phyloP scores from a whole-genome alignment of 1,140 invertebrate genomes.

The Conus ventricosus region DNA sequence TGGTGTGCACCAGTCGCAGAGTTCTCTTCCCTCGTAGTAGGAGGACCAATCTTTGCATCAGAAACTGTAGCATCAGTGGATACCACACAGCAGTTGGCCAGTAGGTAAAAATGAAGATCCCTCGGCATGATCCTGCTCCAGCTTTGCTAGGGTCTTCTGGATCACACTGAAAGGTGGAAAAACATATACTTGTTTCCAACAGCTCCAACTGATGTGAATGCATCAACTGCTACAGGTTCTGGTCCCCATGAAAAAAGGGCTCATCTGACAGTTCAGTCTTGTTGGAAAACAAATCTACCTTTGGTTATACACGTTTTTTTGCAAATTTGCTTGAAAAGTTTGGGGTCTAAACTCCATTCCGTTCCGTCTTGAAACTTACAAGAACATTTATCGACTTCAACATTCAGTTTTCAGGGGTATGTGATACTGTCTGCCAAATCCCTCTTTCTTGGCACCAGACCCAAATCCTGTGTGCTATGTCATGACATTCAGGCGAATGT shows the following conservation, averaged over 20 bases:
- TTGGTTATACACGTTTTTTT: background rate
- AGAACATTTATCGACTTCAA: background rate
- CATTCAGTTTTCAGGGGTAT: background rate
- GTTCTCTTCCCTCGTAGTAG: background rate
- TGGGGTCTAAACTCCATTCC: background rate
- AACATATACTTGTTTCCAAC: background rate
- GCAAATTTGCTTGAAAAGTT: background rate
- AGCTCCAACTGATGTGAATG: background rate
- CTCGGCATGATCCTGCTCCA: background rate
- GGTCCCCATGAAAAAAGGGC: constrained; percentile 6
- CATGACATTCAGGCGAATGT: background rate
- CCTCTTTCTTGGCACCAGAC: background rate
- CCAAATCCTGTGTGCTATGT: background rate
- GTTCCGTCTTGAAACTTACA: background rate
- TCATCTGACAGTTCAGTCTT: background rate
- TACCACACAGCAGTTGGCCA: constrained; percentile 19
- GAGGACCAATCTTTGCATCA: background rate
- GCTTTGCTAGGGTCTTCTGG: background rate
- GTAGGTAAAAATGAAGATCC: background rate
- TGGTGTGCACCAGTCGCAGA: background rate
- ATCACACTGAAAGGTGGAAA: constrained; percentile 16
- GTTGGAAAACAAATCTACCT: constrained; percentile 3
- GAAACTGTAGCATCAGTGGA: background rate
- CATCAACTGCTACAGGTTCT: background rate
- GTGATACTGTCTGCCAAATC: background rate